A percentile compares a stretch with the other conserved stretches of the same genome.
These are phyloP conservation scores for Linyphia triangularis DNA, from an alignment of 2,888 invertebrate species.

Conservation along the genomic window DNA sequence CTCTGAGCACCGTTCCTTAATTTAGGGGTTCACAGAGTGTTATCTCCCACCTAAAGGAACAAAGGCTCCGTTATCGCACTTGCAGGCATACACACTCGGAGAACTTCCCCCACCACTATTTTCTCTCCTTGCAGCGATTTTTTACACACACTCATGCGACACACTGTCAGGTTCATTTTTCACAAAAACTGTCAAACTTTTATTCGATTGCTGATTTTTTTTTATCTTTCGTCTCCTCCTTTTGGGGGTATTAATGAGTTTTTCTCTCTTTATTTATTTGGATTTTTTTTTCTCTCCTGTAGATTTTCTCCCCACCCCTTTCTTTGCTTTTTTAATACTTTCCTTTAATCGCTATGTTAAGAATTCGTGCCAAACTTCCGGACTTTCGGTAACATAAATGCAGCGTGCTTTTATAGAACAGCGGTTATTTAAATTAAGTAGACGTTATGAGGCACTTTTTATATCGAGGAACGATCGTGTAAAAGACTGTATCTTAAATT, in stretches of 20 bases:
- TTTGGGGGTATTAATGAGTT: slow-evolving; percentile 75
- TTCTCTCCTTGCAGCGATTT: slow-evolving; percentile 68
- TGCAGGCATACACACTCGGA: slow-evolving; percentile 72
- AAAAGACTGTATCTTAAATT: slow-evolving; percentile 49
- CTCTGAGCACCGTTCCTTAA: slow-evolving; percentile 74
- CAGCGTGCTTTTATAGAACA: slow-evolving; percentile 52
- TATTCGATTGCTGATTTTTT: slow-evolving; percentile 73
- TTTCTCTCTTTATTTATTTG: slow-evolving; percentile 54
- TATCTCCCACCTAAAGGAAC: slow-evolving; percentile 73
- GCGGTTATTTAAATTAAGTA: slow-evolving; percentile 72
- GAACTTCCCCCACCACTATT: slow-evolving; percentile 63
- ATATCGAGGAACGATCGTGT: slow-evolving; percentile 23
- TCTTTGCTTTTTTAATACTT: slow-evolving; percentile 35
- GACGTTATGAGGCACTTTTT: slow-evolving; percentile 31
- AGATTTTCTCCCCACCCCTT: slow-evolving; percentile 25
- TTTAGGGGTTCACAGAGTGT: slow-evolving; percentile 64
- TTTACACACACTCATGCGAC: slow-evolving; percentile 65
- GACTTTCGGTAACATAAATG: slow-evolving; percentile 64
- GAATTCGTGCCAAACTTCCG: slow-evolving; percentile 70
- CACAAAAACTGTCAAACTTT: slow-evolving; percentile 75
- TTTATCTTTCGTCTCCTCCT: slow-evolving; percentile 72
- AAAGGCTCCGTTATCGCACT: slow-evolving; percentile 72
- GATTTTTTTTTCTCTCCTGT: slow-evolving; percentile 24
- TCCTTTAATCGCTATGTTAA: slow-evolving; percentile 71
- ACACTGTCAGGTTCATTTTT: slow-evolving; percentile 75